These are phyloP conservation scores for Corapipo altera DNA, from an alignment of 2,113 vertebrate genomes.

Conservation along the genomic window DNA sequence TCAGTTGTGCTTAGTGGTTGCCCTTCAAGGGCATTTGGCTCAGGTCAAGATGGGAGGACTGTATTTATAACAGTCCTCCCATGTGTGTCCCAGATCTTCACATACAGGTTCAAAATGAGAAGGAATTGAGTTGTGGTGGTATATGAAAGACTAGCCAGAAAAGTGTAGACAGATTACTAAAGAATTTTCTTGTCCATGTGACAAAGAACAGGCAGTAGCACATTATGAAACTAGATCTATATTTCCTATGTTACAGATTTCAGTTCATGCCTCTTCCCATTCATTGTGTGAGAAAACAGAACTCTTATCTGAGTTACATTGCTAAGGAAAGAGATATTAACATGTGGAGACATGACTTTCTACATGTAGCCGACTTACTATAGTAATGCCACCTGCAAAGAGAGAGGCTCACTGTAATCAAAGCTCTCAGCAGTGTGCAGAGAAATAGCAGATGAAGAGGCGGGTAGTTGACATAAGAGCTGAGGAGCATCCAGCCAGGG, in stretches of 20 bases:
- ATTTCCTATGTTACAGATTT: not conserved
- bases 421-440: not conserved
- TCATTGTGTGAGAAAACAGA: not conserved
- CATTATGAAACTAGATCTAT: rapidly evolving
- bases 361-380: not conserved
- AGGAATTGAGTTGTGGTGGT: not conserved
- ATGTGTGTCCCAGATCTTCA: not conserved
- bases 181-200: rapidly evolving
- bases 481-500: not conserved
- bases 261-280: not conserved
- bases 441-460: slow-evolving; percentile 11
- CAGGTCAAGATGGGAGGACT: not conserved
- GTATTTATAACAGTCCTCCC: not conserved
- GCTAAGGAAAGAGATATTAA: not conserved
- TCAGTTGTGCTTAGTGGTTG: not conserved
- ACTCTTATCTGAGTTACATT: not conserved
- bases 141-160: not conserved
- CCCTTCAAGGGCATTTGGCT: not conserved
- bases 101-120: not conserved
- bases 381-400: not conserved
- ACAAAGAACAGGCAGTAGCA: not conserved
- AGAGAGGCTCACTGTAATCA: not conserved
- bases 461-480: not conserved
- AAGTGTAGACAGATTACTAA: not conserved
- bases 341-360: not conserved